Base-by-base conservation (phyloP, 2,113 vertebrate genomes). In the Megatriorchis doriae region DNA sequence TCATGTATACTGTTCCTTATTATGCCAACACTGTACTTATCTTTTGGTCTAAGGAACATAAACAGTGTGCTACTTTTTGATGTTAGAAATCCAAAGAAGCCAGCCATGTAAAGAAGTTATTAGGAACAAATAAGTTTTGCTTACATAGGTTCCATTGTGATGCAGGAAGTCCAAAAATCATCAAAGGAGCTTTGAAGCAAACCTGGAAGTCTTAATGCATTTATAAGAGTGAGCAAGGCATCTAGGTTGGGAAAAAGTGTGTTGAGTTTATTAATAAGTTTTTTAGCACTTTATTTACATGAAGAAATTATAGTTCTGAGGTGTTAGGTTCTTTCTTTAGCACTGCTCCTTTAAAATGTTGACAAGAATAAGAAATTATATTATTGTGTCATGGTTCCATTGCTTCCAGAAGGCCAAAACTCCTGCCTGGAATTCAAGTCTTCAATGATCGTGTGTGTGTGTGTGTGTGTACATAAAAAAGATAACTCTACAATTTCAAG, bases 301-400 rank as follows among this genome's bases (percentile, higher is more conserved):
- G 18, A 74, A 43, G 4, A 40, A 45, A 63, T 0, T 3, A 32
- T 38, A 9, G 3, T 20, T 70, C 15, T 2, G 2, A 48, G 7
- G 40, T 47, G 19, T 45, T 5, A 2, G 1, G 16, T 67, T 62
- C 59, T 40, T 48, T 8, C 1, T 61, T 65, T 70, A 65, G 0
- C 7, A 73, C 9, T 42, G 1, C 7, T 85, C 10, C 9, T 8
- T 55, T 77, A 65, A 68, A n/a, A 42, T 36, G 1, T 29, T 86
- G n/a, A 31, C 9, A 10, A 4, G 4, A 61, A 78, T 40, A 83
- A 81, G 18, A 81, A 72, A 59, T 50, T 7, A 19, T 47, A 26
- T 15, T 18, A 53, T 16, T 43, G 3, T 56, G 26, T 14, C 42
- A 47, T 42, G 36, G 9, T 65, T 87, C 8, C 25, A 27, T 50